Conservation (phyloP, 2,113 vertebrate species). For the Lepus americanus region DNA sequence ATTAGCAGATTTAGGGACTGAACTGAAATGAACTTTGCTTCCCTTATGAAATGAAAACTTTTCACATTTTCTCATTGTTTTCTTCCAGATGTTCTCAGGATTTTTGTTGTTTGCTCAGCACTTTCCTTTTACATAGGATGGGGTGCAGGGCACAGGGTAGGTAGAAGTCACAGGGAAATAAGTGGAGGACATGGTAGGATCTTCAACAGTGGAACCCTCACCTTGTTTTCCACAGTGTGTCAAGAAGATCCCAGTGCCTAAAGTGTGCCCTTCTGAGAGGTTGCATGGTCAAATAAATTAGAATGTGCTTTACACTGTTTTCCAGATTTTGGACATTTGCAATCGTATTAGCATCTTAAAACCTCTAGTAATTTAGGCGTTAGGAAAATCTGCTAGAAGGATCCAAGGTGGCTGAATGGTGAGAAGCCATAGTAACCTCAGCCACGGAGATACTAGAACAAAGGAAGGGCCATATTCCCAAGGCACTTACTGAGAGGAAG, state of each 20-base stretch:
- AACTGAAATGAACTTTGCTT: background rate
- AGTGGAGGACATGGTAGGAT: rapidly evolving
- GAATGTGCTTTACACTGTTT: background rate
- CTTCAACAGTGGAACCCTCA: background rate
- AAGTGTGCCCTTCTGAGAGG: rapidly evolving
- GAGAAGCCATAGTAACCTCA: too few species aligned
- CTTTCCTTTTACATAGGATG: background rate
- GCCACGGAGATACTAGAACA: too few species aligned
- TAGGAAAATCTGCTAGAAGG: too few species aligned
- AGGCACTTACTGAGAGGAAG: too few species aligned
- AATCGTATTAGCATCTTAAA: background rate
- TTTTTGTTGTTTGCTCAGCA: too few species aligned
- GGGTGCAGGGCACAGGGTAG: background rate
- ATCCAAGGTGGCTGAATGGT: too few species aligned
- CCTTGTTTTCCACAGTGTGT: background rate
- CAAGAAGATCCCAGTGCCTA: background rate
- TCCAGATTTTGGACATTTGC: background rate
- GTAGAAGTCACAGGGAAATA: too few species aligned
- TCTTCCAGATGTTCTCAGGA: background rate
- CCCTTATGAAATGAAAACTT: background rate
- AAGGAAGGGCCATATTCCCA: too few species aligned
- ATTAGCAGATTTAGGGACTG: background rate
- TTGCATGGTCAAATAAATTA: background rate
- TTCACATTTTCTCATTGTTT: background rate
- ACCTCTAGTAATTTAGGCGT: background rate